A percentile compares a stretch with the other conserved stretches of the same genome.
phyloP scores from a whole-genome alignment of 1,140 invertebrate species.

The Holcopasites calliopsidis region DNA sequence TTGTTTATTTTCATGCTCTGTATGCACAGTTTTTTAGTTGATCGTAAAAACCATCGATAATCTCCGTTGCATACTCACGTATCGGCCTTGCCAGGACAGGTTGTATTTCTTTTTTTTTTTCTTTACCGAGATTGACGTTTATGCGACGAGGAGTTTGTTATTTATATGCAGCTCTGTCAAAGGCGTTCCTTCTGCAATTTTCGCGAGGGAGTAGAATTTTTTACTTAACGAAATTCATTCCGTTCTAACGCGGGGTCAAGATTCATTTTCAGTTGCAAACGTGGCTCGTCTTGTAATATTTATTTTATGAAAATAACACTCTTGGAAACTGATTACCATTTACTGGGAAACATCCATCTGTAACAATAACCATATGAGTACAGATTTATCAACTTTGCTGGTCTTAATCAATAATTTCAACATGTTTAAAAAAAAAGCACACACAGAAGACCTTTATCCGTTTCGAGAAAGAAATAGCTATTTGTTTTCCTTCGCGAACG shows the following conservation, averaged over 20 bases:
- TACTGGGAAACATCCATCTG: no score
- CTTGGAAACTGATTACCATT: neutral
- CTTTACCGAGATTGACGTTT: constrained; percentile 56
- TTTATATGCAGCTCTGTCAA: constrained; percentile 36
- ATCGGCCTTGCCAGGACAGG: constrained; percentile 2
- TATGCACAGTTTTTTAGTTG: neutral
- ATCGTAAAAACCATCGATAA: constrained; percentile 48
- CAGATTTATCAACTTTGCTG: neutral
- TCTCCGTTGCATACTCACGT: no score
- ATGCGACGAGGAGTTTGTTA: constrained; percentile 41
- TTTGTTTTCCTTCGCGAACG: neutral
- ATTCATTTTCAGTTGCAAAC: neutral
- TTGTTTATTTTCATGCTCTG: constrained; percentile 21
- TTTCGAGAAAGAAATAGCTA: constrained; percentile 33
- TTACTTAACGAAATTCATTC: constrained; percentile 16
- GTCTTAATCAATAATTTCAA: neutral
- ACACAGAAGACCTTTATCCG: no score
- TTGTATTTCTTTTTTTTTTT: constrained; percentile 22
- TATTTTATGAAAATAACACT: neutral
- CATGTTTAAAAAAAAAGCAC: neutral
- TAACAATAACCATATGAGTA: neutral
- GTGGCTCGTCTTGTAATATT: neutral
- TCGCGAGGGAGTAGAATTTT: constrained; percentile 1
- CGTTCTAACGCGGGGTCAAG: no score
- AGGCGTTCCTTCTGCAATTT: neutral